These are phyloP conservation scores for Hippocampus barbouri DNA, from an alignment of 2,113 vertebrate genomes.

Conservation along the genomic window DNA sequence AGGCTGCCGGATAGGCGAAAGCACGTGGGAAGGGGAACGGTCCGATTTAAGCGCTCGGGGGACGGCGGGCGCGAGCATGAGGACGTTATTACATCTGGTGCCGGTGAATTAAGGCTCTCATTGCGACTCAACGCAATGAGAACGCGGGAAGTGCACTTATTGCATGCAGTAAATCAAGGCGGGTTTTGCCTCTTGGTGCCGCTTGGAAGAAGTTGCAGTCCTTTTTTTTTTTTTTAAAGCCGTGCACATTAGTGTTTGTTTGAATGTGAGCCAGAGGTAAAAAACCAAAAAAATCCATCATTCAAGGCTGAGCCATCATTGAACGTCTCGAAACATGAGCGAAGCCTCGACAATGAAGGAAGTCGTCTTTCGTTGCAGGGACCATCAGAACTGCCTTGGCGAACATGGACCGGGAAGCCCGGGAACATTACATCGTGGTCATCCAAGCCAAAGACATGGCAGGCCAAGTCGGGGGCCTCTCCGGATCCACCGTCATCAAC, in stretches of 20 bases:
- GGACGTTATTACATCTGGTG: slow-evolving; percentile 46
- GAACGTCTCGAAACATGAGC: slow-evolving; percentile 47
- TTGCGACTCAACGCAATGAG: slow-evolving; percentile 8
- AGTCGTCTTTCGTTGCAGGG: slow-evolving; percentile 65
- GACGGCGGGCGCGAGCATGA: slow-evolving; percentile 17
- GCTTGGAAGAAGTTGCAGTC: background rate
- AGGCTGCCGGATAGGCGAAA: slow-evolving; percentile 27
- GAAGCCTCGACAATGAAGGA: slow-evolving; percentile 34
- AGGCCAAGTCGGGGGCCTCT: slow-evolving; percentile 93
- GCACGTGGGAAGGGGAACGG: slow-evolving; percentile 16
- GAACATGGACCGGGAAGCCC: slow-evolving; percentile 96
- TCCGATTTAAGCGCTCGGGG: slow-evolving; percentile 20
- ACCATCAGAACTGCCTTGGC: slow-evolving; percentile 95
- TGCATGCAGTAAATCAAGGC: slow-evolving; percentile 37
- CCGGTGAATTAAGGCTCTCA: slow-evolving; percentile 28
- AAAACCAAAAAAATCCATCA: slow-evolving; percentile 26
- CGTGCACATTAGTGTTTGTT: slow-evolving; percentile 14
- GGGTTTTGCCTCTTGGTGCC: too few species aligned
- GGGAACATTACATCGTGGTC: slow-evolving; percentile 93
- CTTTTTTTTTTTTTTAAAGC: background rate
- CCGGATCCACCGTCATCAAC: slow-evolving; percentile 93
- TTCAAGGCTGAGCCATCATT: slow-evolving; percentile 53
- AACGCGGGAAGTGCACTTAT: slow-evolving; percentile 9
- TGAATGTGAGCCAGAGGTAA: slow-evolving; percentile 49
- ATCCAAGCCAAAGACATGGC: slow-evolving; percentile 99